Evolutionary conservation across 2,113 vertebrate species (phyloP), one percentile per base, ranked within the genome.

Genomic region (Ammodytes marinus): DNA sequence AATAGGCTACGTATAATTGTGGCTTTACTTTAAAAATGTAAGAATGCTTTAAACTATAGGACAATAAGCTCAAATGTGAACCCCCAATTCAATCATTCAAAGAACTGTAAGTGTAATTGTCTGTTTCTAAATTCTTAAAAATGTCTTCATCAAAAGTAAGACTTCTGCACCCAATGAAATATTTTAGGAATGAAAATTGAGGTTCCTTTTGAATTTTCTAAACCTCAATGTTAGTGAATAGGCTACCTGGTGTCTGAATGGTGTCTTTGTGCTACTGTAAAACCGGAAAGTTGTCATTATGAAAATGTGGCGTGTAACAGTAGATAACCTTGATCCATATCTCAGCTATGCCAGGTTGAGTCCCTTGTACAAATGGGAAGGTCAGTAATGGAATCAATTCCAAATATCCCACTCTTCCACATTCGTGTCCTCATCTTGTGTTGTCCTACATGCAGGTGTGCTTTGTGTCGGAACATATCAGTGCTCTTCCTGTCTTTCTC

Each of bases 21-120:
- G 9, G 7, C 27, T 60, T 76, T 64, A 37, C 64, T 74, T 60
- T 84, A 11, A 50, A 75, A 66, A 65, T 79, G 43, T 17, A 72
- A 57, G 9, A 54, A 64, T 42, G 15, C 12, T 17, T 49, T 77
- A 46, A 61, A 47, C 60, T 50, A 66, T 83, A 8, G 17, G 11
- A 55, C 57, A 70, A 27, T 40, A 35, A 42, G 50, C 39, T 57
- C 35, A 53, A 71, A 50, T 14, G 8, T 37, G 19, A 66, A 2
- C 12, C 27, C 27, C 27, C 27, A 27, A 27, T 27, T 27, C 27
- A 27, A 27, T 27, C 27, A 27, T 40, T 61, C 37, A 53, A 8
- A 47, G 8, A 27, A 50, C 6, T 67, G 4, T 11, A 13, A 42
- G 3, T 50, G 4, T 60, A 68, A 39, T n/a, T n/a, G 39, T 2